Evolutionary conservation across 2,797 vertebrate genomes (phyloP).

Genomic region (Dipus sagitta): DNA sequence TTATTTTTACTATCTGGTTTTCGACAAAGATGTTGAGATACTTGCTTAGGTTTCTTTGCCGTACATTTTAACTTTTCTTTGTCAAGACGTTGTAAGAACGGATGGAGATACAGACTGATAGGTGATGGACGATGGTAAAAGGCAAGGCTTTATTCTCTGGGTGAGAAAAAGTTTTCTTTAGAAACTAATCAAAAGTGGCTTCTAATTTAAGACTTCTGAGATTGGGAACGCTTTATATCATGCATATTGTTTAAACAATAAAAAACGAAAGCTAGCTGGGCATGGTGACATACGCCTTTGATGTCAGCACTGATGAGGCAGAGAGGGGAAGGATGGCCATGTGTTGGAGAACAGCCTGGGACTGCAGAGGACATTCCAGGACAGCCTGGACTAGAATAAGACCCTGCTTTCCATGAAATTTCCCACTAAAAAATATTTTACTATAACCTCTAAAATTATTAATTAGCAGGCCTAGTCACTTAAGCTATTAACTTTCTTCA

Average conservation of each 20-base stretch:
- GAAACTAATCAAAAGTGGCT: not conserved
- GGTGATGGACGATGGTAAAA: slow-evolving; percentile 22
- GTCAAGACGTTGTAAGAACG: not conserved
- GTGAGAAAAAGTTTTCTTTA: slow-evolving; percentile 9
- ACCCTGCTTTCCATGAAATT: not conserved
- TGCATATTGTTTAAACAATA: not conserved
- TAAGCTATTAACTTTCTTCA: slow-evolving; percentile 35
- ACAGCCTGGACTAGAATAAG: too few relatives aligned
- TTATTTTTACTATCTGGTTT: slow-evolving; percentile 54
- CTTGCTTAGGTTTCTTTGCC: slow-evolving; percentile 39
- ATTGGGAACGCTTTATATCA: slow-evolving; percentile 15
- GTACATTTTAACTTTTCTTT: slow-evolving; percentile 59
- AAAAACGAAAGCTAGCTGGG: not conserved
- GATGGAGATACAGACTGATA: not conserved
- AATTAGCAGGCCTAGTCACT: slow-evolving; percentile 8
- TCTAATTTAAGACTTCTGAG: slow-evolving; percentile 42
- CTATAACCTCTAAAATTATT: slow-evolving; percentile 45
- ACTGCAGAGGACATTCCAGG: too few relatives aligned
- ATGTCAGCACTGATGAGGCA: too few relatives aligned
- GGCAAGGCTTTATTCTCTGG: not conserved
- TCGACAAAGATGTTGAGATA: slow-evolving; percentile 28
- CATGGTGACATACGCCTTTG: too few relatives aligned
- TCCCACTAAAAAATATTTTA: slow-evolving; percentile 14
- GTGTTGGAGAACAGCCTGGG: too few relatives aligned
- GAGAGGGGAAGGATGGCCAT: too few relatives aligned